Evolutionary conservation across 2,797 vertebrate species (phyloP).

Genomic region (Gymnopithys bicolor): DNA sequence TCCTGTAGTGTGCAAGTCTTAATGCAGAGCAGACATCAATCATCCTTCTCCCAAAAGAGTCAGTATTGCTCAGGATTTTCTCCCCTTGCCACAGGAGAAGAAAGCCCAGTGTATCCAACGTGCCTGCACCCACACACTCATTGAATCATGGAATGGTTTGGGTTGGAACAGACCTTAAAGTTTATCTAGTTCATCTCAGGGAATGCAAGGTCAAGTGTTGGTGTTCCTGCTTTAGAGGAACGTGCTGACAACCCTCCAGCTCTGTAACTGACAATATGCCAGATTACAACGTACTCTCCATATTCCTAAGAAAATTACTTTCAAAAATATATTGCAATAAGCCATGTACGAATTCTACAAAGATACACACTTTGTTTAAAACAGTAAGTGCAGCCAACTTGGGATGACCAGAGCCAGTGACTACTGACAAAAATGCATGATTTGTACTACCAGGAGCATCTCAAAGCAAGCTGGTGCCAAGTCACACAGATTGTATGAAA

Average conservation of each 20-base stretch:
- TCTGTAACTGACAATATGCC: neutral
- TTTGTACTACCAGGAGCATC: neutral
- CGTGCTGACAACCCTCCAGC: neutral
- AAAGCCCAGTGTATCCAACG: neutral
- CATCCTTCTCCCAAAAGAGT: neutral
- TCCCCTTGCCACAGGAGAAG: neutral
- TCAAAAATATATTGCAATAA: neutral
- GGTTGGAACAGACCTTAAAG: neutral
- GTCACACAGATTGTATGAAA: neutral
- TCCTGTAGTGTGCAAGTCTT: neutral
- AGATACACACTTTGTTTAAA: neutral
- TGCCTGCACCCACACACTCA: neutral
- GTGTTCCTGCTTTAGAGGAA: neutral
- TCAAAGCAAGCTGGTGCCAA: neutral
- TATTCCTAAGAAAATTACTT: neutral
- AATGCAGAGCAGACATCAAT: neutral
- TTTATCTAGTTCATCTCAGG: neutral
- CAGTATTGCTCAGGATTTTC: accelerated
- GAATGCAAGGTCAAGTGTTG: neutral
- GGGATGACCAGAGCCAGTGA: neutral
- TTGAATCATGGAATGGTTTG: neutral
- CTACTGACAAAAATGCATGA: neutral
- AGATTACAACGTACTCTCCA: neutral
- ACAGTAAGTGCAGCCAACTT: neutral
- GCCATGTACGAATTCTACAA: accelerated